Conservation (phyloP, 2,113 vertebrate genomes). For the Sminthopsis crassicaudata region DNA sequence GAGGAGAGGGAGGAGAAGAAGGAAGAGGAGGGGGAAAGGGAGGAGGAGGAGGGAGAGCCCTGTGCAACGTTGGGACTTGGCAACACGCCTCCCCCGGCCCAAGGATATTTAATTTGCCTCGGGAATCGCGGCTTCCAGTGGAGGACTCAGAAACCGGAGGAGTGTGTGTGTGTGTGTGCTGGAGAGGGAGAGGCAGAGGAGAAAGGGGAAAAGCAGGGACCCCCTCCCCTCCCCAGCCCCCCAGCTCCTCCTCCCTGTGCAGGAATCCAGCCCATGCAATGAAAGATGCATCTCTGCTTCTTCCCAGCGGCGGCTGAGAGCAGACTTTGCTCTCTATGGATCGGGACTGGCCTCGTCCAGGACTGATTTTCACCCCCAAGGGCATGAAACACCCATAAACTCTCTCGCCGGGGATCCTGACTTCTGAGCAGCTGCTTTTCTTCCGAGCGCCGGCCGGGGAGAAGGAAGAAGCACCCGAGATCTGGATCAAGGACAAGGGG, state of each 20-base stretch:
- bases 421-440: background rate
- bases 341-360: constrained; percentile 72
- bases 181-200: background rate
- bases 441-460: background rate
- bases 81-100: constrained; percentile 79
- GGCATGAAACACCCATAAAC: constrained; percentile 82
- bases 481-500: background rate
- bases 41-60: constrained; percentile 73
- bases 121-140: constrained; percentile 78
- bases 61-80: constrained; percentile 81
- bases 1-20: constrained; percentile 65
- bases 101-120: constrained; percentile 85
- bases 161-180: constrained; percentile 60
- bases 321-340: constrained; percentile 68
- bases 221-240: constrained; percentile 51
- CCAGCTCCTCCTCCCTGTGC: constrained; percentile 46
- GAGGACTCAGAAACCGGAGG: constrained; percentile 63
- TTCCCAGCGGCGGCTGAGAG: constrained; percentile 53
- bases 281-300: constrained; percentile 76
- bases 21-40: constrained; percentile 48
- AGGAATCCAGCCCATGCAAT: constrained; percentile 50
- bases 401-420: constrained; percentile 52
- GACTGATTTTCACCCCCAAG: constrained; percentile 70
- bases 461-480: background rate
- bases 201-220: constrained; percentile 49